These are phyloP conservation scores for Hydra vulgaris DNA, from an alignment of 30 jellyfish, hydroid and myxozoan species.

Conservation along the genomic window DNA sequence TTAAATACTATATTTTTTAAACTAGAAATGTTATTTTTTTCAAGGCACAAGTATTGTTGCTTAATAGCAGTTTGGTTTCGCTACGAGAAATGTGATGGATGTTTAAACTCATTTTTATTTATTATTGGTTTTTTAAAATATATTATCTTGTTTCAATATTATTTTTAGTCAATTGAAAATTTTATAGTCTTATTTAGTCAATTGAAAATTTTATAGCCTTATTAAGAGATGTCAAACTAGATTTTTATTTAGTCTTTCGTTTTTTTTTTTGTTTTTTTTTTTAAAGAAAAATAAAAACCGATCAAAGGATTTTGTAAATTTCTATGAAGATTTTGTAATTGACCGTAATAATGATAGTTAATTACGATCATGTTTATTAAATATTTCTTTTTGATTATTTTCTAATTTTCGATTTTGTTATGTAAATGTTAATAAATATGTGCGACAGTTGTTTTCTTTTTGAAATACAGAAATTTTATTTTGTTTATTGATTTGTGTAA, in stretches of 20 bases:
- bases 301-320: too few species aligned
- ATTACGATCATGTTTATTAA: background rate
- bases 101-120: conserved; percentile 8
- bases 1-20: too few species aligned
- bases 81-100: conserved; percentile 34
- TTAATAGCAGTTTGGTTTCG: conserved; percentile 42
- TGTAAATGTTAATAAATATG: background rate
- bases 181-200: background rate
- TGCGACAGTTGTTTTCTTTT: background rate
- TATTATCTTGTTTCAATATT: background rate
- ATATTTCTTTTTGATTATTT: background rate
- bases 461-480: background rate
- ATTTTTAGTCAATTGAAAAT: background rate
- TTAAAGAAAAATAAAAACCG: too few species aligned
- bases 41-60: conserved; percentile 62
- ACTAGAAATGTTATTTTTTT: background rate
- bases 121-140: background rate
- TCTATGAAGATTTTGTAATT: too few species aligned
- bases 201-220: background rate
- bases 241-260: too few species aligned
- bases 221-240: too few species aligned
- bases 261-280: too few species aligned
- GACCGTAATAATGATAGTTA: too few species aligned
- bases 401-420: background rate
- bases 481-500: background rate